Evolutionary conservation across 2,113 vertebrate species (phyloP).

Genomic region (Dromiciops gliroides): DNA sequence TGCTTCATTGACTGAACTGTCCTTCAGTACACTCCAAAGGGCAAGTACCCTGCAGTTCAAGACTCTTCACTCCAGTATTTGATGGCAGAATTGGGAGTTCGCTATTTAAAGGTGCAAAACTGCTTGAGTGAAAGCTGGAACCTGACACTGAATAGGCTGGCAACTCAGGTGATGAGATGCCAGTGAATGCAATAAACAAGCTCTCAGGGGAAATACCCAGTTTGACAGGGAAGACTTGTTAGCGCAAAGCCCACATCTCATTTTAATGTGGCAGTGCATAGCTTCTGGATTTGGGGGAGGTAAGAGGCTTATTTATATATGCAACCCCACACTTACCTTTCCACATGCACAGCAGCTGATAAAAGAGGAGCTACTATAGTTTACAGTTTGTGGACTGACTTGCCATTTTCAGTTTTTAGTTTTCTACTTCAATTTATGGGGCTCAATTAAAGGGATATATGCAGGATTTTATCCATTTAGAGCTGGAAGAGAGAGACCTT

Average conservation of each 20-base stretch:
- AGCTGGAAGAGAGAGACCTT: not conserved
- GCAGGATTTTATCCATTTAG: not conserved
- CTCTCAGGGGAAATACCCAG: not conserved
- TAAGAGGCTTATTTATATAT: not conserved
- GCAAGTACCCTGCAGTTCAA: not conserved
- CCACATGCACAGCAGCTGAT: not conserved
- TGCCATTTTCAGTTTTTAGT: not conserved
- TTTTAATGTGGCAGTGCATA: not conserved
- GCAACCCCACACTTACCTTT: not conserved
- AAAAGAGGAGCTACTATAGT: not conserved
- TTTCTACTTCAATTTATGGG: not conserved
- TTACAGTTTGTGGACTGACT: not conserved
- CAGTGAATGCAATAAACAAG: not conserved
- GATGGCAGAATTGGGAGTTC: not conserved
- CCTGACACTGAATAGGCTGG: not conserved
- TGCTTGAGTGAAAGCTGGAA: not conserved
- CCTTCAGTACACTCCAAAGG: rapidly evolving
- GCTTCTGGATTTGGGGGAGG: not conserved
- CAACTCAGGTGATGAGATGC: not conserved
- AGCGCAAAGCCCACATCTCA: not conserved
- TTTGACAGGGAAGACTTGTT: not conserved
- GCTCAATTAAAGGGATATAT: not conserved
- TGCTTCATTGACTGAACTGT: not conserved
- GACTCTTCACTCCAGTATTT: not conserved
- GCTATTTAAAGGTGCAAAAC: not conserved